Evolutionary conservation across 2,888 invertebrate genomes (phyloP), one percentile per base, ranked within the genome.

Genomic region (Augiades crinisus): DNA sequence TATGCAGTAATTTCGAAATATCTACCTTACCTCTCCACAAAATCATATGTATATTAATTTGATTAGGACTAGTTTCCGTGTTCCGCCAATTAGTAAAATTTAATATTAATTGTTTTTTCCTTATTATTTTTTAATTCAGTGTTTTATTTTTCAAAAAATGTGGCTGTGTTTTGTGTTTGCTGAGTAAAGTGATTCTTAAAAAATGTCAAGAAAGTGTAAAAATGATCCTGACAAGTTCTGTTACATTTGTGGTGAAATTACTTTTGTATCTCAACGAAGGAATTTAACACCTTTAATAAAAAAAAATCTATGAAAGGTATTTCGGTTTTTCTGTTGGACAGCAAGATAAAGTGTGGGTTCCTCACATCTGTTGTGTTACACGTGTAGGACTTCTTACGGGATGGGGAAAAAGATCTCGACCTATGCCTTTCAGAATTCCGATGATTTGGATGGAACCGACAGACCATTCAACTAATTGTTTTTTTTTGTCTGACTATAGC

Each of bases 351-450:
- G 51, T 31, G 50, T 57, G 55, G 53, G 51, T 43, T 37, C 54
- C 53, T 44, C 55, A 53, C 24, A 53, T 53, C 54, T 55, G 55
- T 54, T 53, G 57, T 54, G 52, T 50, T 56, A 54, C 46, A 53
- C 55, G 51, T 56, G 55, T 54, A 8, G 47, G 43, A 36, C 43
- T 30, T 56, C 47, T 56, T 5, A 53, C 45, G 8, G 51, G 37
- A n/a, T 49, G 16, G 49, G 34, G 5, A 16, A 34, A 24, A 58
- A 47, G 47, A 53, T 54, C 44, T 52, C 58, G 46, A 53, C 50
- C 40, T 56, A 56, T 58, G 54, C n/a, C n/a, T n/a, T n/a, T n/a
- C n/a, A n/a, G n/a, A n/a, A n/a, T n/a, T n/a, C n/a, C n/a, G n/a
- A n/a, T n/a, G n/a, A n/a, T n/a, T n/a, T n/a, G n/a, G n/a, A n/a